Conservation (phyloP, 2,797 vertebrate species). For the Meriones psammophilus region DNA sequence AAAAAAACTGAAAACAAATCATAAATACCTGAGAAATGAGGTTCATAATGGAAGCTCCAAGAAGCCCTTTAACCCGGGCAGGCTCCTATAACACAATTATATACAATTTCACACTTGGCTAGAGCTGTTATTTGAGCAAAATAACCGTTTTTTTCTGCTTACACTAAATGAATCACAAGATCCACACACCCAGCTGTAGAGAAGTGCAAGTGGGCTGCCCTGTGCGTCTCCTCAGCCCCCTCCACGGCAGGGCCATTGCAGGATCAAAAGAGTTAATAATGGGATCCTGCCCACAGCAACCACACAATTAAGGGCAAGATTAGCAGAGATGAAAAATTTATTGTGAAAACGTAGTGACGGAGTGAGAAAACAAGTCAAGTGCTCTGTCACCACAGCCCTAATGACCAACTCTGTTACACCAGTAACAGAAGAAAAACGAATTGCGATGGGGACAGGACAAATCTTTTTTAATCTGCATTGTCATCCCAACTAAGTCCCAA, state of each 20-base stretch:
- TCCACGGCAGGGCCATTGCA: slow-evolving; percentile 58
- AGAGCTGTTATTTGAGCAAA: slow-evolving; percentile 75
- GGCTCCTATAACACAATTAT: slow-evolving; percentile 81
- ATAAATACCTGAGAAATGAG: slow-evolving; percentile 79
- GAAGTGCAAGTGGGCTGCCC: not conserved
- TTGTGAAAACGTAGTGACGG: slow-evolving; percentile 82
- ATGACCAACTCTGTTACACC: slow-evolving; percentile 87
- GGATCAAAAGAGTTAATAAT: slow-evolving; percentile 84
- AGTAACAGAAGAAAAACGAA: slow-evolving; percentile 92
- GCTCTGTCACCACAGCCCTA: slow-evolving; percentile 84
- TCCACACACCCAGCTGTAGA: slow-evolving; percentile 48
- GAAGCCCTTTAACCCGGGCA: slow-evolving; percentile 78
- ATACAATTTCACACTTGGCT: slow-evolving; percentile 80
- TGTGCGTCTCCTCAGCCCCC: not conserved
- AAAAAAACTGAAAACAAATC: slow-evolving; percentile 71
- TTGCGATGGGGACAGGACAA: slow-evolving; percentile 91
- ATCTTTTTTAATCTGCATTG: slow-evolving; percentile 93
- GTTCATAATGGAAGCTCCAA: slow-evolving; percentile 72
- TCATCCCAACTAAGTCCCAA: slow-evolving; percentile 93
- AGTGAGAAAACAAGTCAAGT: slow-evolving; percentile 82
- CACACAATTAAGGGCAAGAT: slow-evolving; percentile 86
- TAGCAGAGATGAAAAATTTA: slow-evolving; percentile 88
- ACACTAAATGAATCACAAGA: slow-evolving; percentile 60
- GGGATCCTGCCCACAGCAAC: slow-evolving; percentile 79
- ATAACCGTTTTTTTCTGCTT: slow-evolving; percentile 76